Percentiles rank a stretch among this genome's conserved stretches.
phyloP scores from a whole-genome alignment of 2,888 invertebrate species.

The Ophioninae sp. region DNA sequence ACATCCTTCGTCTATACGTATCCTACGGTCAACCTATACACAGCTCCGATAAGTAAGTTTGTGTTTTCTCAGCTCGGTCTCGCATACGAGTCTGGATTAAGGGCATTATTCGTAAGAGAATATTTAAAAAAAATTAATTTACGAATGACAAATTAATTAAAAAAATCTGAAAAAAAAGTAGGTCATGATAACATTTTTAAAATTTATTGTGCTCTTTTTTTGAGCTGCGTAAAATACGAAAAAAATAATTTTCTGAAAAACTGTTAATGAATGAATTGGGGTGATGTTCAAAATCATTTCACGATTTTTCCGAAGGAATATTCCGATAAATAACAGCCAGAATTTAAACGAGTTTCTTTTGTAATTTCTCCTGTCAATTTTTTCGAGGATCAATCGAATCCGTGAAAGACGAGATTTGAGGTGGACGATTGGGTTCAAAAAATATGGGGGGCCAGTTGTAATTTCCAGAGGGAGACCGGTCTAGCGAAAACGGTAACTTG shows the following conservation, averaged over 20 bases:
- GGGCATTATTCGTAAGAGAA: neutral
- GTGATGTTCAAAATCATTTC: neutral
- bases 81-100: neutral
- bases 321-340: neutral
- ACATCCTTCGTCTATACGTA: slow-evolving; percentile 19
- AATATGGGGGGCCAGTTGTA: slow-evolving; percentile 83
- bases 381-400: too few relatives aligned
- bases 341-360: neutral
- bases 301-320: neutral
- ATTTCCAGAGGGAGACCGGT: slow-evolving; percentile 90
- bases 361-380: too few relatives aligned
- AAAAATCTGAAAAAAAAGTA: too few relatives aligned
- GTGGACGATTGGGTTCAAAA: slow-evolving; percentile 68
- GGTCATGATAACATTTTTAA: too few relatives aligned
- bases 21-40: slow-evolving; percentile 30
- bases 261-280: neutral
- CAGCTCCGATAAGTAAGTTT: slow-evolving; percentile 6
- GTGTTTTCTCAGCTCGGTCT: neutral
- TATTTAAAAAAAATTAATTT: neutral
- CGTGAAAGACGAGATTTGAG: neutral
- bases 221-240: neutral
- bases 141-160: too few relatives aligned
- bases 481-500: slow-evolving; percentile 89
- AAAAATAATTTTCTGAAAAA: neutral
- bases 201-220: neutral